Evolutionary conservation across 2,888 invertebrate species (phyloP).

Genomic region (Sialis lutaria): DNA sequence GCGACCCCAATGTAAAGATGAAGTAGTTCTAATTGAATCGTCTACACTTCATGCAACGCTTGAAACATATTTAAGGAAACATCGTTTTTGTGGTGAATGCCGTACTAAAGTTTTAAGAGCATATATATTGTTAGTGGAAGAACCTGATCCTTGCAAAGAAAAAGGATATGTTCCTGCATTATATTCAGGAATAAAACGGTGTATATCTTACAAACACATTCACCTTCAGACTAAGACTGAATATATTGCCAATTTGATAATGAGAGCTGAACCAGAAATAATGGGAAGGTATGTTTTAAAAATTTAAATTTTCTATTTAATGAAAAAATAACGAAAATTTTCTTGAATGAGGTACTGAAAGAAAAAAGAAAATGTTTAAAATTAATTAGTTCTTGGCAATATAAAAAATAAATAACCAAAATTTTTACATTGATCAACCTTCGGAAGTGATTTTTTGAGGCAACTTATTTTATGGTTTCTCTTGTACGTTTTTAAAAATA

Average conservation of each 20-base stretch:
- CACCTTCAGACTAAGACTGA: slow-evolving; percentile 78
- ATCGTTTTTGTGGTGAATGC: slow-evolving; percentile 87
- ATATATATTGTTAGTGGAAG: slow-evolving; percentile 72
- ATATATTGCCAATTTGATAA: slow-evolving; percentile 74
- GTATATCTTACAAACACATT: slow-evolving; percentile 71
- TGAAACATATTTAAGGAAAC: slow-evolving; percentile 80
- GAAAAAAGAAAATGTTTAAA: neutral
- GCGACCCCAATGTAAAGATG: slow-evolving; percentile 61
- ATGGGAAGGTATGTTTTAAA: slow-evolving; percentile 46
- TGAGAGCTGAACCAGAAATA: slow-evolving; percentile 80
- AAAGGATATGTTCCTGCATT: slow-evolving; percentile 77
- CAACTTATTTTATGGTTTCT: too few species aligned
- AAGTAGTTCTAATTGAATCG: slow-evolving; percentile 75
- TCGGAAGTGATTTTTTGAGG: too few species aligned
- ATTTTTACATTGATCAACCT: too few species aligned
- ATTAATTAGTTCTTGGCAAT: neutral
- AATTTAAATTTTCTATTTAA: neutral
- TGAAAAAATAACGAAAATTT: too few species aligned
- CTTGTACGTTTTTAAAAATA: too few species aligned
- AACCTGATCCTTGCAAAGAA: slow-evolving; percentile 67
- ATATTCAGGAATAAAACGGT: slow-evolving; percentile 57
- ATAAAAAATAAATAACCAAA: too few species aligned
- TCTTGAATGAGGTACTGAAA: too few species aligned
- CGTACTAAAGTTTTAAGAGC: slow-evolving; percentile 77
- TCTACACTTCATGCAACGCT: slow-evolving; percentile 69